phyloP scores from a whole-genome alignment of 2,888 invertebrate genomes.

The Lithophane ornitopus region DNA sequence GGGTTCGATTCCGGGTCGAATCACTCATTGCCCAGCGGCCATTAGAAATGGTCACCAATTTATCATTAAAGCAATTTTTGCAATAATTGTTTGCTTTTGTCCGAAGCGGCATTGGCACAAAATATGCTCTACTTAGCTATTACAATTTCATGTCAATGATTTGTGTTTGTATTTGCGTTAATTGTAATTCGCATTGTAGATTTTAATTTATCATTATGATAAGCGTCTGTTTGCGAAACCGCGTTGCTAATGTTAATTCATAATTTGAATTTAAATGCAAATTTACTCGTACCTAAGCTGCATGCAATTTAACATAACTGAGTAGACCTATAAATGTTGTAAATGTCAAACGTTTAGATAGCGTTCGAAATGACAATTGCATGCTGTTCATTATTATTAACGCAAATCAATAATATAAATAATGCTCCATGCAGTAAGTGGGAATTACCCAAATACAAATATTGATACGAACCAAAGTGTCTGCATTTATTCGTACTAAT shows the following conservation, averaged over 20 bases:
- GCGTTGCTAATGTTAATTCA: constrained; percentile 37
- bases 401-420: constrained; percentile 34
- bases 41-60: constrained; percentile 90
- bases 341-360: constrained; percentile 51
- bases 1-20: constrained; percentile 82
- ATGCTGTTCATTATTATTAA: constrained; percentile 33
- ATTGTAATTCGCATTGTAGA: constrained; percentile 11
- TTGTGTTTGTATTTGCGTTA: constrained; percentile 26
- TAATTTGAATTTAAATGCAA: constrained; percentile 57
- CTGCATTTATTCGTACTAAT: constrained; percentile 30
- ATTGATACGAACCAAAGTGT: constrained; percentile 13
- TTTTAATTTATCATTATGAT: constrained; percentile 42
- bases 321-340: constrained; percentile 40
- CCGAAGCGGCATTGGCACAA: constrained; percentile 56
- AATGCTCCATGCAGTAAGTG: background rate
- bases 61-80: constrained; percentile 91
- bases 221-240: constrained; percentile 36
- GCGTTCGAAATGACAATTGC: constrained; percentile 46
- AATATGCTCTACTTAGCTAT: constrained; percentile 79
- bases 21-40: constrained; percentile 85
- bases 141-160: constrained; percentile 13
- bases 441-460: constrained; percentile 10
- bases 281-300: constrained; percentile 36
- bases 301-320: constrained; percentile 44
- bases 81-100: constrained; percentile 88